Base-by-base conservation (phyloP, 2,113 vertebrate genomes). In the Vicugna pacos region DNA sequence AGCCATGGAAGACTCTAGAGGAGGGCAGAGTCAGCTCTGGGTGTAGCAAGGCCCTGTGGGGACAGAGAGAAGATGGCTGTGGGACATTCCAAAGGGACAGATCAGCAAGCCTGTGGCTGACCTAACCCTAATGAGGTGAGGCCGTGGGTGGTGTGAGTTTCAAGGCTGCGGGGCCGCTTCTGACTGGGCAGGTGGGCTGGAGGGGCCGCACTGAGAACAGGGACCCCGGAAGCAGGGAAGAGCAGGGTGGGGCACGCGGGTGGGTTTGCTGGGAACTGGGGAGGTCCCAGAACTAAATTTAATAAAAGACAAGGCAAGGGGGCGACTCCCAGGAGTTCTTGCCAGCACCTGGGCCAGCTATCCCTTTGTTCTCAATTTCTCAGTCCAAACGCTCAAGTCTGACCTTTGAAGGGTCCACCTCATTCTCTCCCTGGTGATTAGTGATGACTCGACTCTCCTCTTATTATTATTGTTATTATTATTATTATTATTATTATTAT, bases 391-490 rank as follows among this genome's bases (percentile, higher is more conserved):
- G 8, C 20, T 52, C 54, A 5, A 6, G 58, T 48, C 58, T 73
- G 54, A 38, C 5, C 62, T 88, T 28, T 89, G 9, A 24, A 15
- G 32, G 58, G 58, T 3, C 69, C 24, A 0, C 76, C 70, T 56
- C 19, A 1, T 58, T 48, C 62, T 50, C 67, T 42, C 35, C 35
- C 62, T 4, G 5, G 62, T 14, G 62, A 56, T 19, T 14, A 22
- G 54, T 8, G 11, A 58, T 1, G 26, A 24, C 16, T 0, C 0
- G 73, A 30, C 42, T 28, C 15, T 60, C n/a, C n/a, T 19, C 10
- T 15, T 56, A 12, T n/a, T 26, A 7, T n/a, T 22, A 1, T 65
- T 28, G 28, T 12, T 62, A 17, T n/a, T 67, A n/a, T 67, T 64
- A 28, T 64, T 56, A 56, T 56, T 56, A 56, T 56, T 42, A 42